Evolutionary conservation across 2,888 invertebrate genomes (phyloP), one percentile per base, ranked within the genome.

Genomic region (Phortica magna): DNA sequence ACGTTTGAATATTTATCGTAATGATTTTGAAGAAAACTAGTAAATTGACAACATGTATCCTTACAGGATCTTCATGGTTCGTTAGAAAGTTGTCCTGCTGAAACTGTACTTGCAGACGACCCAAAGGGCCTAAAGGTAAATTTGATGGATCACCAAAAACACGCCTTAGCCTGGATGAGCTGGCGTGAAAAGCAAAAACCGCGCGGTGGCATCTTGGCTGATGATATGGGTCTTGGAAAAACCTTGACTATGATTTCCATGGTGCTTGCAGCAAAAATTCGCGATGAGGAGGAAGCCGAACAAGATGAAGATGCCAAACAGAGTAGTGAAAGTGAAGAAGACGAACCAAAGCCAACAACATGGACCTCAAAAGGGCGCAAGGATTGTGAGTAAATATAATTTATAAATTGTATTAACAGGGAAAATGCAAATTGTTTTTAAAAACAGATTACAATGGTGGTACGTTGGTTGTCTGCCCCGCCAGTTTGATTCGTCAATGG

Each of bases 401-500:
- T 31, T 31, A 31, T 31, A 31, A 31, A 31, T 31, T 31, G 5
- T 1, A 4, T 4, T 31, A 1, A 31, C 31, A 31, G 31, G 31
- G 3, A 31, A 31, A 31, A 31, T 31, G 31, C 31, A 31, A 31
- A 31, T 4, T 31, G 1, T 1, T 31, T 31, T 31, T 31, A 31
- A 31, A 31, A n/a, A 55, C 17, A 93, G 94, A 91, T 85, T 89
- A 92, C 14, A 91, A 91, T 53, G 96, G 96, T 12, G 95, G 96
- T 22, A 97, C 96, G 0, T 93, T 99, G n/a, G 95, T 99, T 0
- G 94, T 99, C 1, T 98, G 98, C 87, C 98, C 98, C 0, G 98
- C 98, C 2, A 97, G 97, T 64, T 93, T 99, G 68, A 92, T 99
- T 76, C 94, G 95, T 82, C 99, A 99, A 91, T 99, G 99, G 99